Evolutionary conservation across 2,888 invertebrate species (phyloP), one percentile per base, ranked within the genome.

Genomic region (Ctena decussata): DNA sequence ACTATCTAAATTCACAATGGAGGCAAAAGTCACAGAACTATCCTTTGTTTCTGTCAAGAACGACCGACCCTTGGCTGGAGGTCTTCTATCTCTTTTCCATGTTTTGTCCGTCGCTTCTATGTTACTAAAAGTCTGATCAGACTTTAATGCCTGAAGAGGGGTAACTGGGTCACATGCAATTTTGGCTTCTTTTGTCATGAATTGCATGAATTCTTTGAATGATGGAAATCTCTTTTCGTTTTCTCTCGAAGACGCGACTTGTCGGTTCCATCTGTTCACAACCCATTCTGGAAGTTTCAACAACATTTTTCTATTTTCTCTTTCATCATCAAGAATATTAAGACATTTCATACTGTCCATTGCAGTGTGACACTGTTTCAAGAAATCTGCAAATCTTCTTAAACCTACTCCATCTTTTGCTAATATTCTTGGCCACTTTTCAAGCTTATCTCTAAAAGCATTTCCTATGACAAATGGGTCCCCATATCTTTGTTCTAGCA

Each of bases 111-210:
- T 18, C n/a, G n/a, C n/a, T 27, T 15, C 24, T 11, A 1, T 24
- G 8, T 11, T 24, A 32, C 24, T 41, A n/a, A n/a, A n/a, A n/a
- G n/a, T n/a, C 65, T 53, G 21, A 41, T 71, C 69, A 21, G 15
- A 21, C 30, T 60, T 72, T 32, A 82, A 71, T 5, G 83, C 35
- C 32, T 70, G 44, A 8, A 86, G 49, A 35, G 85, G 82, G 12
- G 84, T 81, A 8, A 89, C 74, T 1, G 86, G 90, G 72, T 90
- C 77, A 65, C 86, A 88, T 2, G 85, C 88, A 37, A 89, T 81
- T 41, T 81, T 81, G 0, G 90, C 90, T 65, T 90, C 87, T 15
- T 82, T 81, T 0, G 21, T 30, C 5, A 90, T 24, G 35, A 89
- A 87, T 0, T 41, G 15, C 15, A 80, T 72, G 78, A 89, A 89